Percentiles rank a stretch among this genome's conserved stretches.
phyloP scores from a whole-genome alignment of 2,888 invertebrate genomes.

The Drosophila sordidula region DNA sequence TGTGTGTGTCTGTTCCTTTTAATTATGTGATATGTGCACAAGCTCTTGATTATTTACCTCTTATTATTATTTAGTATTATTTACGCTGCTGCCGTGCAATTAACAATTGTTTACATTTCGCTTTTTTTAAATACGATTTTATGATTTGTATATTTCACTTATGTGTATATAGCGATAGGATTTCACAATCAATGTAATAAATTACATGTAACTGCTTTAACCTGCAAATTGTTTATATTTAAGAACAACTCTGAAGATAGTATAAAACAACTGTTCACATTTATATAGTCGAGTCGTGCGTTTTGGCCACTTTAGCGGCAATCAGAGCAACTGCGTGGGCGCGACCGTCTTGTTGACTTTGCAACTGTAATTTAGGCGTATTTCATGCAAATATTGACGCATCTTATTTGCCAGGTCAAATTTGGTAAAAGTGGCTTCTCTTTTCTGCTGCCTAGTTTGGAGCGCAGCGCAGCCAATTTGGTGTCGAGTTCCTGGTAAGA shows the following conservation, averaged over 20 bases:
- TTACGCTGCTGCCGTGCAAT: slow-evolving; percentile 36
- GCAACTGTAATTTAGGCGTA: slow-evolving; percentile 11
- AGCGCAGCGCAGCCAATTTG: slow-evolving; percentile 19
- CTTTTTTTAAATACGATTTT: slow-evolving; percentile 11
- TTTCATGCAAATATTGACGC: slow-evolving; percentile 51
- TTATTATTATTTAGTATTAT: slow-evolving; percentile 46
- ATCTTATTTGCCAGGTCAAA: slow-evolving; percentile 18
- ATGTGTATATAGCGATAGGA: slow-evolving; percentile 55
- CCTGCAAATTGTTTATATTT: slow-evolving; percentile 1
- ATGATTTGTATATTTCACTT: slow-evolving; percentile 14
- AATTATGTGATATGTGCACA: slow-evolving; percentile 54
- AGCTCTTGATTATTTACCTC: slow-evolving; percentile 28
- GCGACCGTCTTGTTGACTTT: background rate
- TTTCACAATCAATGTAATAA: slow-evolving; percentile 68
- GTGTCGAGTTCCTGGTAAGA: slow-evolving; percentile 37
- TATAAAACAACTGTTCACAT: slow-evolving; percentile 7
- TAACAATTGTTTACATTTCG: slow-evolving; percentile 9
- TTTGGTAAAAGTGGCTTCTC: slow-evolving; percentile 22
- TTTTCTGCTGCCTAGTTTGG: slow-evolving; percentile 38
- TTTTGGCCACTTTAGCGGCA: background rate
- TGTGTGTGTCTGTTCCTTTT: slow-evolving; percentile 49
- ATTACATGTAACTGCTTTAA: slow-evolving; percentile 57
- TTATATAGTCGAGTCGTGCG: no score
- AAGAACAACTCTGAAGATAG: no score
- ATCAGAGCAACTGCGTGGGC: background rate